Conservation (phyloP, 2,888 invertebrate species). For the Limnephilus rhombicus region DNA sequence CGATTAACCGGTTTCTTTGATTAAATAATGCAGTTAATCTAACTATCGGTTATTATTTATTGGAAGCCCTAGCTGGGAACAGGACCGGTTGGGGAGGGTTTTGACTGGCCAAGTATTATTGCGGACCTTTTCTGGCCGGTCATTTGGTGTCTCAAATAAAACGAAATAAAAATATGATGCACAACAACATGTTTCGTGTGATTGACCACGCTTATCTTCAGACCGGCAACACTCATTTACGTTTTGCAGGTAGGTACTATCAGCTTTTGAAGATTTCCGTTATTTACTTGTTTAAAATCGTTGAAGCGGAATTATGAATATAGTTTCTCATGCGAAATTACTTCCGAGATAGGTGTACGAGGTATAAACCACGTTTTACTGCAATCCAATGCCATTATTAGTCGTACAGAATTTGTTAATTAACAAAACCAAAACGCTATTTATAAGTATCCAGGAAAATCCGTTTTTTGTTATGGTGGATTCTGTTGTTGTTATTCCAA, state of each 20-base stretch:
- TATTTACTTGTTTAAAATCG: neutral
- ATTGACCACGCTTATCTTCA: conserved; percentile 22
- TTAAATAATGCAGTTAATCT: neutral
- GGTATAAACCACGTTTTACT: neutral
- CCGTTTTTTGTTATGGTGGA: neutral
- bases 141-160: neutral
- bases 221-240: neutral
- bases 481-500: neutral
- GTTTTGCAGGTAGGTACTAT: neutral
- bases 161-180: conserved; percentile 5
- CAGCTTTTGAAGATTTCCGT: neutral
- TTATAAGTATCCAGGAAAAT: neutral
- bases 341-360: neutral
- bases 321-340: neutral
- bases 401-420: neutral
- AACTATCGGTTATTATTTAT: neutral
- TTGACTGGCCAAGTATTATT: neutral
- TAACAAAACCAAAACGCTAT: neutral
- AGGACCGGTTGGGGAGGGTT: neutral
- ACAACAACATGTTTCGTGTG: conserved; percentile 12
- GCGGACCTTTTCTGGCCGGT: conserved; percentile 6
- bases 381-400: neutral
- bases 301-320: neutral
- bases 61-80: neutral
- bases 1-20: neutral